Conservation (phyloP, 1,140 invertebrate genomes). For the Glomeris maerens region DNA sequence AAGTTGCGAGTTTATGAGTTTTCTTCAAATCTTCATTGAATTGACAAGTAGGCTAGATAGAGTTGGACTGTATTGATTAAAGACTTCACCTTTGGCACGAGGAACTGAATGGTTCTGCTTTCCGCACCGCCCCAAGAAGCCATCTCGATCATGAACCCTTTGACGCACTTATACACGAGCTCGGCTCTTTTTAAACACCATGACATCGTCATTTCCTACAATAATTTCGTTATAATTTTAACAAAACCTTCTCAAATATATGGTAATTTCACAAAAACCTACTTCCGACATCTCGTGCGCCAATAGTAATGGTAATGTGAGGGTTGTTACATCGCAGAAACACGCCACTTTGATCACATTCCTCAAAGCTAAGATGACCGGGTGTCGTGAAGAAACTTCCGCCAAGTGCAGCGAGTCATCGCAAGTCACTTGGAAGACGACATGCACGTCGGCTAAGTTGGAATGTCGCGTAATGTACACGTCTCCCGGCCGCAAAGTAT, state of each 20-base stretch:
- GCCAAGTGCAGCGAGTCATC: slow-evolving; percentile 45
- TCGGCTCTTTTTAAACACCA: slow-evolving; percentile 94
- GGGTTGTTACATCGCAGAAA: slow-evolving; percentile 77
- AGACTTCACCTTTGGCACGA: slow-evolving; percentile 52
- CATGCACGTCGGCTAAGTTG: slow-evolving; percentile 83
- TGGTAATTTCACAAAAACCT: no score
- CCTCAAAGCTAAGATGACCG: slow-evolving; percentile 82
- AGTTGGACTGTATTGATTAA: not conserved
- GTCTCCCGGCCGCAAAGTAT: slow-evolving; percentile 57
- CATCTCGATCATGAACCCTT: slow-evolving; percentile 99
- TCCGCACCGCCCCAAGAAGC: slow-evolving; percentile 80
- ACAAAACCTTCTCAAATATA: no score
- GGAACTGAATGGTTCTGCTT: slow-evolving; percentile 70
- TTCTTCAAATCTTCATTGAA: no score
- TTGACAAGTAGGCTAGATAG: not conserved
- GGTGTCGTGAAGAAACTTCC: slow-evolving; percentile 90
- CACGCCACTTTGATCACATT: slow-evolving; percentile 91
- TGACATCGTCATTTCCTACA: slow-evolving; percentile 81
- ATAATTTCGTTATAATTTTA: no score
- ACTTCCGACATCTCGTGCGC: slow-evolving; percentile 89
- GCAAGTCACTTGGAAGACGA: slow-evolving; percentile 85
- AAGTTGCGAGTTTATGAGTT: not conserved
- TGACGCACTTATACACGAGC: slow-evolving; percentile 94
- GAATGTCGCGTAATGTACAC: slow-evolving; percentile 90
- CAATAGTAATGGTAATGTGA: slow-evolving; percentile 83